Evolutionary conservation across 2,113 vertebrate species (phyloP).

Genomic region (Cariama cristata): DNA sequence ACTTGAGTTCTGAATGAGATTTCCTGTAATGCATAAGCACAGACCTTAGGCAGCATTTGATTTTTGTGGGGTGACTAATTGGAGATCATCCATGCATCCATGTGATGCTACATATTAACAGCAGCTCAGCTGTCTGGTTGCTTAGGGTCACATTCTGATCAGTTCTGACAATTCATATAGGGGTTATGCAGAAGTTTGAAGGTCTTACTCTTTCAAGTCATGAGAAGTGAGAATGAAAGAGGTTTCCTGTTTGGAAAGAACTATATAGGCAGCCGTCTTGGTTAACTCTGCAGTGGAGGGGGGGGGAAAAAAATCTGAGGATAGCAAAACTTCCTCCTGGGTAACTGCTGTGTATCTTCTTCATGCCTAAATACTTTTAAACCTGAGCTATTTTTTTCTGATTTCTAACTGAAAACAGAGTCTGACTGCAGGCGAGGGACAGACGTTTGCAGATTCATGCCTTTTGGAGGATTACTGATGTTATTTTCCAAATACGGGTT

Average conservation of each 20-base stretch:
- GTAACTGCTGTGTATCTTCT: background rate
- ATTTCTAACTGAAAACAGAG: background rate
- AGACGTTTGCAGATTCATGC: background rate
- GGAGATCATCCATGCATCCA: background rate
- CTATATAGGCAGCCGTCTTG: background rate
- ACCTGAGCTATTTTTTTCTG: background rate
- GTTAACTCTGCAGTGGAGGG: background rate
- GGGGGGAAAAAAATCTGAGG: background rate
- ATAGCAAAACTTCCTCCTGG: background rate
- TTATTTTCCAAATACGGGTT: background rate
- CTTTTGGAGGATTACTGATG: background rate
- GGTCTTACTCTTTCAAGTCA: background rate
- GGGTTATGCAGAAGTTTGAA: background rate
- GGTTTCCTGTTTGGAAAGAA: background rate
- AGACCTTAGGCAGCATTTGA: background rate
- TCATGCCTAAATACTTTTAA: background rate
- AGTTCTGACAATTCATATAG: background rate
- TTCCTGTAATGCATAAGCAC: background rate
- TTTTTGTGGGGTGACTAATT: background rate
- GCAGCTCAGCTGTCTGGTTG: background rate
- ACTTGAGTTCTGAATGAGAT: background rate
- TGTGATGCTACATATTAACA: background rate
- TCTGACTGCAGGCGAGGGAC: background rate
- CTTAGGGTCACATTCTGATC: background rate
- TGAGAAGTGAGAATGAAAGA: background rate